Conservation (phyloP, 2,888 invertebrate species). For the Meandrusa payeni region DNA sequence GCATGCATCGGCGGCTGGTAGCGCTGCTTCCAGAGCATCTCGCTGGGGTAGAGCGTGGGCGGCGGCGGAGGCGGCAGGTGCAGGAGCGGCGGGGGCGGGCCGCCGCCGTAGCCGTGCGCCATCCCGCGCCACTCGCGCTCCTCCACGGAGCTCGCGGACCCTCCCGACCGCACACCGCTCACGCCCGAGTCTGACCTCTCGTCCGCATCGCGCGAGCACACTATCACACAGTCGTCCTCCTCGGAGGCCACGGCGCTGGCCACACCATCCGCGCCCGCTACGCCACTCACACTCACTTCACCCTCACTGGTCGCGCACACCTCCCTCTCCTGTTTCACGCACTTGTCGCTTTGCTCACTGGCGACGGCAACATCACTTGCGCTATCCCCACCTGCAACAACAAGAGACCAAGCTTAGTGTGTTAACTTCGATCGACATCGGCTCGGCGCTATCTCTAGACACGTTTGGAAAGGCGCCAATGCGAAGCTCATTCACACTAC, state of each 20-base stretch:
- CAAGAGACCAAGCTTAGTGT: constrained; percentile 26
- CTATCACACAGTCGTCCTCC: constrained; percentile 84
- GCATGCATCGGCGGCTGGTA: constrained; percentile 78
- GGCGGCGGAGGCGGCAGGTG: constrained; percentile 74
- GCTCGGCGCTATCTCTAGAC: constrained; percentile 46
- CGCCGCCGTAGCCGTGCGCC: constrained; percentile 86
- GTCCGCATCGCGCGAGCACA: constrained; percentile 81
- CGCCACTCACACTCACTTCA: constrained; percentile 68
- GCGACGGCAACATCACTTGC: constrained; percentile 67
- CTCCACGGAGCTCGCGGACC: constrained; percentile 88
- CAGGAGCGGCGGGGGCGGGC: constrained; percentile 79
- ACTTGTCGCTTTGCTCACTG: constrained; percentile 69
- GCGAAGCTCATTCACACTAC: constrained; percentile 70
- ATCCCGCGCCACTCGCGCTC: constrained; percentile 88
- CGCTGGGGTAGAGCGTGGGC: constrained; percentile 74
- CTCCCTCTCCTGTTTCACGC: constrained; percentile 65
- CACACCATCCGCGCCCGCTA: constrained; percentile 73
- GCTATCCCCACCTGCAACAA: constrained; percentile 74
- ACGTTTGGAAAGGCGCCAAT: constrained; percentile 68
- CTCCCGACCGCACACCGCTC: constrained; percentile 87
- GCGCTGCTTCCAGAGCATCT: constrained; percentile 83
- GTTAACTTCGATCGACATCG: constrained; percentile 47
- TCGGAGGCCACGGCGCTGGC: constrained; percentile 80
- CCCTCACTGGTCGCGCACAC: constrained; percentile 58
- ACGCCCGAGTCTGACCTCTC: constrained; percentile 85